These are phyloP conservation scores for Platanista minor DNA, from an alignment of 2,113 vertebrate species.

Conservation along the genomic window DNA sequence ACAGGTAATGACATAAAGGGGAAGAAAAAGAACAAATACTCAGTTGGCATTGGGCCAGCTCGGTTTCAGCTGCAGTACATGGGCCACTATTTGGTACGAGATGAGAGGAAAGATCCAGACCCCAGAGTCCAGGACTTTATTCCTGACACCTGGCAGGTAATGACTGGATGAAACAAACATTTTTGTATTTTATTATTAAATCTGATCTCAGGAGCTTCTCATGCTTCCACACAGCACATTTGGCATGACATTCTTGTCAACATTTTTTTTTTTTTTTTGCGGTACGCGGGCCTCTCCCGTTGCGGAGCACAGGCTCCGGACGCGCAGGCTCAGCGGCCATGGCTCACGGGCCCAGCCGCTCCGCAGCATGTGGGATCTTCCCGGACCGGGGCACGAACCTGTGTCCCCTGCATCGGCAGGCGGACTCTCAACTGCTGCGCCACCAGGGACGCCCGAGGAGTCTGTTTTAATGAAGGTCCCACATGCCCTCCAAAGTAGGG, in stretches of 20 bases:
- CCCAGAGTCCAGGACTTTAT: slow-evolving; percentile 80
- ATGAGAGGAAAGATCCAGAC: slow-evolving; percentile 81
- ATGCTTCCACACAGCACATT: neutral
- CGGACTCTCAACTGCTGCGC: too few relatives aligned
- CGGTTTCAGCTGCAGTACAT: slow-evolving; percentile 81
- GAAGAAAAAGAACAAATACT: slow-evolving; percentile 24
- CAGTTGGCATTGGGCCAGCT: slow-evolving; percentile 69
- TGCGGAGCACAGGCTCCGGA: too few relatives aligned
- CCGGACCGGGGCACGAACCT: too few relatives aligned
- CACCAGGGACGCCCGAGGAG: too few relatives aligned
- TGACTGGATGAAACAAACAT: neutral
- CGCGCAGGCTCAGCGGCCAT: too few relatives aligned
- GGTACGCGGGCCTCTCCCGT: too few relatives aligned
- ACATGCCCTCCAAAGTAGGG: neutral
- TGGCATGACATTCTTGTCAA: neutral
- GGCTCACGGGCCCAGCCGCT: too few relatives aligned
- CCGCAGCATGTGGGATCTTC: too few relatives aligned
- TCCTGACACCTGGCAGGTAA: slow-evolving; percentile 85
- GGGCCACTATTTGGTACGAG: slow-evolving; percentile 78
- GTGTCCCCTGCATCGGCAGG: too few relatives aligned
- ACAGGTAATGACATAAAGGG: neutral
- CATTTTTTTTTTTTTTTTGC: too few relatives aligned
- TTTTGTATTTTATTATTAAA: neutral
- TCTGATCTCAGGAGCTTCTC: neutral
- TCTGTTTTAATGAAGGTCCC: neutral